Evolutionary conservation across 2,888 invertebrate genomes (phyloP), one percentile per base, ranked within the genome.

Genomic region (Nephrotoma appendiculata): DNA sequence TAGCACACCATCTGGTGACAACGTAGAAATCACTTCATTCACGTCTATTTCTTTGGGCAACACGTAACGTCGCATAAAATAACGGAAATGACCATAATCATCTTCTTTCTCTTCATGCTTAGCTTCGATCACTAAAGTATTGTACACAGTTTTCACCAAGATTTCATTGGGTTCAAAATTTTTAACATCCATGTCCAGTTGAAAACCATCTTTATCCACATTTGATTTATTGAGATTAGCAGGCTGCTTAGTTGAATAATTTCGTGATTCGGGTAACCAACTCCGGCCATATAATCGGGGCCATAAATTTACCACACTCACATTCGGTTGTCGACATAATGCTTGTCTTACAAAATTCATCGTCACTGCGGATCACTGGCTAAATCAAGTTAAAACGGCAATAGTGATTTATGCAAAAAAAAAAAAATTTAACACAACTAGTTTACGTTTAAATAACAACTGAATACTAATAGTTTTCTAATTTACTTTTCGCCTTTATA

Each of bases 1-100:
- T 48, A 96, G 92, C 85, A 97, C 94, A 1, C 97, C 97, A 89
- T 97, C 97, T 0, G 96, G 95, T 7, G 96, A 96, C 44, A 97
- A 92, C 5, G 94, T 94, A 87, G 97, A 96, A 87, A 94, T 93
- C 4, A 97, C 93, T 88, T 95, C 94, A 5, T 94, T 93, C 3
- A 95, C 93, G 87, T 97, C 95, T 88, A 94, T 94, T 83, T 93
- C 94, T 83, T 93, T 91, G 5, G 96, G 95, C n/a, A 96, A 91
- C 88, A 94, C 91, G 90, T 96, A 96, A 87, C 93, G 93, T 87
- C 97, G 93, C 3, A 93, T 93, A 90, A 97, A 97, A 91, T 97
- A 96, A 71, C 97, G 93, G 87, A 97, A 95, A 90, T 92, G 95
- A 0, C 96, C 96, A 88, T 95, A 95, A 83, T 94, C 94, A 88